Base-by-base conservation (phyloP, 2,888 invertebrate species). In the Galeruca laticollis region DNA sequence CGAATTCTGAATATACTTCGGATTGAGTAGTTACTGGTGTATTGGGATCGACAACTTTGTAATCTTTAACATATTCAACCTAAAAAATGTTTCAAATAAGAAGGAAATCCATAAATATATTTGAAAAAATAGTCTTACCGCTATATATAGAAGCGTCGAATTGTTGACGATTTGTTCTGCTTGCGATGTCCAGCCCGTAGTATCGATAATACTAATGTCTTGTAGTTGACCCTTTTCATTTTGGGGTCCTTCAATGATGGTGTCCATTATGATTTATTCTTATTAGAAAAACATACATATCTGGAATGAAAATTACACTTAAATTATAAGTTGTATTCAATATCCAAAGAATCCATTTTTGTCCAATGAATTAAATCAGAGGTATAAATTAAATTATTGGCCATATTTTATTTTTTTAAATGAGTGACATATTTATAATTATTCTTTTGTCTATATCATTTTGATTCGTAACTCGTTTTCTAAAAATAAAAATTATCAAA, bases 51-150 rank as follows among this genome's bases (percentile, higher is more conserved):
- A 80, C 77, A 31, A 80, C 76, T 76, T 84, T 83, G 64, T 76
- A 82, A 67, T 82, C 82, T 76, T 84, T 84, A 5, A 84, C 82
- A 78, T 85, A 85, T 77, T 84, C 85, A 47, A 85, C 85, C 85
- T 85, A 54, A 21, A 68, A 64, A 61, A 6, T 26, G 6, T 5
- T 26, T 26, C 6, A 26, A 56, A 15, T 43, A 35, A 54, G 56
- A 61, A 67, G 43, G n/a, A 10, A 59, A 59, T 60, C 18, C 9
- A 57, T 47, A 26, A 47, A 40, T 20, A 63, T 18, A 26, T 26
- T 26, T 26, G n/a, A 52, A 52, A 54, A 31, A 54, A 13, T 21
- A 26, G 26, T 26, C 83, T 82, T 79, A 85, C 85, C 26, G 83
- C 83, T 66, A 85, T 85, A 64, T 84, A 84, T 52, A 85, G 71